Evolutionary conservation across 2,888 invertebrate species (phyloP), one percentile per base, ranked within the genome.

Genomic region (Eurytoma californica): DNA sequence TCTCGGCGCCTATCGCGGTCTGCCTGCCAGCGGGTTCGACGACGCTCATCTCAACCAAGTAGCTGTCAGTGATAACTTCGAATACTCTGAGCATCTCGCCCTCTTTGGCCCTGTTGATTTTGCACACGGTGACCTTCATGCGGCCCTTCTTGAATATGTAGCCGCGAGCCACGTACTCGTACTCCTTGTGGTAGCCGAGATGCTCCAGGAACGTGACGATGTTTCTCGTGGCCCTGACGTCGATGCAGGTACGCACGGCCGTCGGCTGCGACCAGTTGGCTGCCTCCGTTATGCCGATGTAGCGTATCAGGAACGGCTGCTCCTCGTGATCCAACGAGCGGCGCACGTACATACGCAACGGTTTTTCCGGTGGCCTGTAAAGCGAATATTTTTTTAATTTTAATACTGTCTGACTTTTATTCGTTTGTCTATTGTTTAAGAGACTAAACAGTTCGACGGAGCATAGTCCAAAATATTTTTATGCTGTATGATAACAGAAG

Each of bases 71-170:
- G 84, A 98, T 94, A 0, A 97, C 94, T 87, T 98, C 98, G 57
- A 94, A 94, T 57, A 94, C 91, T 84, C 92, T 92, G 83, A 95
- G 94, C 55, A 67, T 92, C 91, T 39, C 93, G 92, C 86, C 94
- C 95, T 53, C 94, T 94, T 72, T 95, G 94, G 61, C 93, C 93
- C 97, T 97, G 87, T 95, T 97, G 78, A 98, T 95, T 90, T 98
- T 98, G 0, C 97, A 96, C 0, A 98, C 97, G 0, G 97, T 97
- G 30, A 98, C 96, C 91, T 98, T 98, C 97, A 98, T 97, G 79
- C 98, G 93, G 0, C 98, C 98, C 91, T 98, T 98, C 79, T 97
- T 93, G 87, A 98, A 98, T 95, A 98, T 96, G 87, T 96, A 97
- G n/a, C 94, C 98, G 91, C 97, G 5, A 16, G 68, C 14, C 28